Conservation (phyloP, 1,140 invertebrate genomes). For the Pachyrhynchus sulphureomaculatus region DNA sequence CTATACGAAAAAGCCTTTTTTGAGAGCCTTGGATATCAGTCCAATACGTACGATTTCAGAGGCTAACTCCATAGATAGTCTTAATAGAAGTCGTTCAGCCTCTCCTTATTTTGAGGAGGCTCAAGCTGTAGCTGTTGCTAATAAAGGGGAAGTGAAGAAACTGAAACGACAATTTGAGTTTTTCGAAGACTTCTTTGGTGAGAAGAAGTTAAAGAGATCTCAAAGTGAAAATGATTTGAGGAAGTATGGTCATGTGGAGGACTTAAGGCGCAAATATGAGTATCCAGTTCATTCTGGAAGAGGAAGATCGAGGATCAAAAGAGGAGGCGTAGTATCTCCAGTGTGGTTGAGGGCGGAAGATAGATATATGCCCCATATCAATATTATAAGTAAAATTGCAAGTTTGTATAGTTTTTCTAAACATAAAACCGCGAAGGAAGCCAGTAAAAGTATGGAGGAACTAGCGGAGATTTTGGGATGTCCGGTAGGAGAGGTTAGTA, state of each 20-base stretch:
- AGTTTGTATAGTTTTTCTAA: conserved; percentile 54
- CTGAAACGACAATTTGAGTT: conserved; percentile 73
- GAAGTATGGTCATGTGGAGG: conserved; percentile 57
- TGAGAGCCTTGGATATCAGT: conserved; percentile 41
- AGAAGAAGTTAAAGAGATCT: conserved; percentile 53
- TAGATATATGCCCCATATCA: conserved; percentile 82
- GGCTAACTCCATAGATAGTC: conserved; percentile 63
- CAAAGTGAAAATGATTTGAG: conserved; percentile 76
- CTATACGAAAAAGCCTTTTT: conserved; percentile 35
- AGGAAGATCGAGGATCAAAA: conserved; percentile 55
- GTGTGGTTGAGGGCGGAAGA: conserved; percentile 66
- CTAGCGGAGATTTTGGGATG: conserved; percentile 50
- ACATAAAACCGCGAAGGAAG: conserved; percentile 47
- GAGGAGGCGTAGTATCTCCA: conserved; percentile 57
- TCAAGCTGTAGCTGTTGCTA: conserved; percentile 66
- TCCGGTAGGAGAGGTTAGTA: conserved; percentile 58
- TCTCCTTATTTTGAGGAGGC: conserved; percentile 72
- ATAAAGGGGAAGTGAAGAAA: conserved; percentile 72
- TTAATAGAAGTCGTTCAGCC: conserved; percentile 63
- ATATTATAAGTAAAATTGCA: conserved; percentile 82
- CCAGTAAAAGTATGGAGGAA: conserved; percentile 49
- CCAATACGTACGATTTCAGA: conserved; percentile 39
- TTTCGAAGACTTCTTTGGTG: conserved; percentile 48
- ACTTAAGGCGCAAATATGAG: conserved; percentile 63
- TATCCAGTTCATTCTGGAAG: conserved; percentile 46